Conservation (phyloP, 2,888 invertebrate species). For the Pachliopta kotzebuea region DNA sequence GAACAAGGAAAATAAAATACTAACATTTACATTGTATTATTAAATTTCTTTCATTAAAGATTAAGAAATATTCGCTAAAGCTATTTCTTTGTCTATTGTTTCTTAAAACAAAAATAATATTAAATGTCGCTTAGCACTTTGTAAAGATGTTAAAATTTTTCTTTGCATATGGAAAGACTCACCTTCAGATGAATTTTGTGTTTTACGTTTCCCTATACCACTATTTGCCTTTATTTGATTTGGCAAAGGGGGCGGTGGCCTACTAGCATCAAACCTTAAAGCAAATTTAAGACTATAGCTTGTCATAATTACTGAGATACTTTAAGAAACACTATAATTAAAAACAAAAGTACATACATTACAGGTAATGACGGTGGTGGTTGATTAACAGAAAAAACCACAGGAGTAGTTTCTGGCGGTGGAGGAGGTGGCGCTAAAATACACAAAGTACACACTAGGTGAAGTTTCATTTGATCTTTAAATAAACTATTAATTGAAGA, state of each 20-base stretch:
- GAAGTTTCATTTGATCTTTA: not conserved
- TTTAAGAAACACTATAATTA: not conserved
- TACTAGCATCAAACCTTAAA: conserved; percentile 55
- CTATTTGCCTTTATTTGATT: conserved; percentile 34
- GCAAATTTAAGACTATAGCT: conserved; percentile 17
- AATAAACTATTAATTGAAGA: no score
- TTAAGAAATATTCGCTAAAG: conserved; percentile 35
- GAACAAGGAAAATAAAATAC: not conserved
- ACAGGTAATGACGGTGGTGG: conserved; percentile 39
- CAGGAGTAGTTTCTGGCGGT: conserved; percentile 18
- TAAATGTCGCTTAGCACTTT: conserved; percentile 35
- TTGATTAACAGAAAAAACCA: conserved; percentile 35
- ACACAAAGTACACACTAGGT: not conserved
- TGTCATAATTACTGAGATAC: not conserved
- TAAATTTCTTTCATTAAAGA: conserved; percentile 2
- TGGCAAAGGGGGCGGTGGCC: conserved; percentile 57
- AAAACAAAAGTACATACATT: conserved; percentile 8
- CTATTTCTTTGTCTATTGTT: conserved; percentile 29
- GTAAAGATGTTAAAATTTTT: conserved; percentile 22
- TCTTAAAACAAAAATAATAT: conserved; percentile 9
- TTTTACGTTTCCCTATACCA: conserved; percentile 41
- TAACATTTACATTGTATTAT: conserved; percentile 5
- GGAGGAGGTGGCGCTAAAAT: conserved; percentile 20
- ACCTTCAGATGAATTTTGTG: conserved; percentile 42
- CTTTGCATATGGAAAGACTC: conserved; percentile 28